Percentiles rank a stretch among this genome's conserved stretches.
Conservation (phyloP, 2,797 vertebrate species). For the Sphenodon punctatus region DNA sequence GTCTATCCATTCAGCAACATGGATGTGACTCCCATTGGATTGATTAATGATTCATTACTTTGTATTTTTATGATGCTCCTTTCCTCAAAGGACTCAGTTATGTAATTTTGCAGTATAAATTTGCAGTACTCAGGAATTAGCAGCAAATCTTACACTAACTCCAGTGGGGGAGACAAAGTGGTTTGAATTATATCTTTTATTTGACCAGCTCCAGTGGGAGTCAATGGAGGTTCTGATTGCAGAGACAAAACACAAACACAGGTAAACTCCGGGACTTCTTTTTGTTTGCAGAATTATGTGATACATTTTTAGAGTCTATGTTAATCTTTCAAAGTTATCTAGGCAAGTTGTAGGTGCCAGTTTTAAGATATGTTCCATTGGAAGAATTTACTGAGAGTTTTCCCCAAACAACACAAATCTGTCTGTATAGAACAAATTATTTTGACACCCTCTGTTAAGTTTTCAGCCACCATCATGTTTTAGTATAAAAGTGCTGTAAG, state of each 20-base stretch:
- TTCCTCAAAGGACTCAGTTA: too few relatives aligned
- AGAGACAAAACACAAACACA: background rate
- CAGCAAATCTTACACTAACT: background rate
- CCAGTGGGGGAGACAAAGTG: accelerated
- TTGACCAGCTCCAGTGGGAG: accelerated
- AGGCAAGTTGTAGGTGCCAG: accelerated
- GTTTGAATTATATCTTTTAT: too few relatives aligned
- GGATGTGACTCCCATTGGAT: background rate
- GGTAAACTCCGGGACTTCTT: accelerated
- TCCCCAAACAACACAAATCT: background rate
- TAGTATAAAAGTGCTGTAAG: background rate
- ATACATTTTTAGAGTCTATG: background rate
- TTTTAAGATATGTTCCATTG: background rate
- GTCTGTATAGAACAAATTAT: background rate
- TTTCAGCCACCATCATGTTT: background rate
- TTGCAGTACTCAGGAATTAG: too few relatives aligned
- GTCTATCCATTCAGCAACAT: too few relatives aligned
- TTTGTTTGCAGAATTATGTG: background rate
- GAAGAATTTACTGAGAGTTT: background rate
- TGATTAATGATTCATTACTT: too few relatives aligned
- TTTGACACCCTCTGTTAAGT: background rate
- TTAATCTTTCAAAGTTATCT: background rate
- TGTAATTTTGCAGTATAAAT: too few relatives aligned
- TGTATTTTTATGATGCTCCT: too few relatives aligned
- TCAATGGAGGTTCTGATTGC: accelerated